These are phyloP conservation scores for Streblospio benedicti DNA, from an alignment of 1,140 invertebrate genomes.

Conservation along the genomic window DNA sequence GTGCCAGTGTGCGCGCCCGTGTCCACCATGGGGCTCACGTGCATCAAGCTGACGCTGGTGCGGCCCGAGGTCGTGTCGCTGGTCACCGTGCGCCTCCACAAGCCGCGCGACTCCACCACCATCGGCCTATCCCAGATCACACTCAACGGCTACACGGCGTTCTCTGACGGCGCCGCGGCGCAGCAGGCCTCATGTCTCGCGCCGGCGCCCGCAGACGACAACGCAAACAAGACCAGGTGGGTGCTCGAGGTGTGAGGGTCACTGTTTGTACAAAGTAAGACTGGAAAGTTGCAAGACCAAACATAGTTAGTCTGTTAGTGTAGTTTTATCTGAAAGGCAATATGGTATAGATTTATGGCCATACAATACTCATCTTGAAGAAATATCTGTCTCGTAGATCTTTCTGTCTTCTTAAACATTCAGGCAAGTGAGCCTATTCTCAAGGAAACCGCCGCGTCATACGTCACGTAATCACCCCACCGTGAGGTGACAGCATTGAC, in stretches of 20 bases:
- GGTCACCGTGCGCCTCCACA: constrained; percentile 61
- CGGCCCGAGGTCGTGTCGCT: constrained; percentile 64
- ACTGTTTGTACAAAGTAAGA: background rate
- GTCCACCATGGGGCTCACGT: constrained; percentile 73
- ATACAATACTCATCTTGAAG: no score
- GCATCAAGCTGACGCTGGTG: constrained; percentile 69
- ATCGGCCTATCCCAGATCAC: constrained; percentile 79
- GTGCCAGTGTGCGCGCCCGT: constrained; percentile 63
- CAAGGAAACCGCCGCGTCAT: no score
- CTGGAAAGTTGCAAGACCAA: no score
- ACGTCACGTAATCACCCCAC: no score
- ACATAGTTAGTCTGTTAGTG: no score
- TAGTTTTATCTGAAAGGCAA: no score
- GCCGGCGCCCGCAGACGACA: no score
- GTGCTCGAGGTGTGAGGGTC: constrained; percentile 27
- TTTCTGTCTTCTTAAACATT: no score
- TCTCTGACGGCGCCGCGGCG: constrained; percentile 54
- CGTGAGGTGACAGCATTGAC: no score
- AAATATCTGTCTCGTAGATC: no score
- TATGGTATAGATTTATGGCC: no score
- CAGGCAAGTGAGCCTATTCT: no score
- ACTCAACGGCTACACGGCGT: constrained; percentile 71
- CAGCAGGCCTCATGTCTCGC: constrained; percentile 44
- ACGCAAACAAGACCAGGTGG: constrained; percentile 47
- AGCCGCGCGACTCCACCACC: constrained; percentile 75